These are phyloP conservation scores for Oreochromis niloticus DNA, from an alignment of 2,113 vertebrate genomes.

Conservation along the genomic window DNA sequence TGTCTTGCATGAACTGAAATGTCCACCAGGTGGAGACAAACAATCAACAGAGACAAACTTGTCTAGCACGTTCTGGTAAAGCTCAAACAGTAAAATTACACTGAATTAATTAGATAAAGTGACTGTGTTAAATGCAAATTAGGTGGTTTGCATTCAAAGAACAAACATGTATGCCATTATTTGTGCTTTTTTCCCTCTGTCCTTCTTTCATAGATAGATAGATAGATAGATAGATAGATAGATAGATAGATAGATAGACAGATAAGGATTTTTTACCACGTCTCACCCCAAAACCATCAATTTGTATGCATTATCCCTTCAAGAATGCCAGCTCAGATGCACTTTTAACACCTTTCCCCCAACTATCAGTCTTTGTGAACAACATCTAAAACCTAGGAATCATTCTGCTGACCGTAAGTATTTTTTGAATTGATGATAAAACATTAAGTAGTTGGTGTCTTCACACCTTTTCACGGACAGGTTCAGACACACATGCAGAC, in stretches of 20 bases:
- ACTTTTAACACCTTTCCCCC: not conserved
- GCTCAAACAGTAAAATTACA: not conserved
- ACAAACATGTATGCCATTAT: not conserved
- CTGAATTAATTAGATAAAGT: not conserved
- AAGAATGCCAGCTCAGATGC: not conserved
- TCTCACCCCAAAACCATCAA: not conserved
- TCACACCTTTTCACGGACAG: not conserved
- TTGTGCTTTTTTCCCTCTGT: not conserved
- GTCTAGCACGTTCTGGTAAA: not conserved
- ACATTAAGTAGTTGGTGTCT: not conserved
- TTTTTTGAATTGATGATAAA: not conserved
- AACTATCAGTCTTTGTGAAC: not conserved
- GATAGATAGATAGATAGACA: not conserved
- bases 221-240: not conserved
- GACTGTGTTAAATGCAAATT: not conserved
- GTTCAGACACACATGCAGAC: not conserved
- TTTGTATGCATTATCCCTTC: not conserved
- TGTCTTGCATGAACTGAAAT: not conserved
- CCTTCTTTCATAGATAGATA: not conserved
- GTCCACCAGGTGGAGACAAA: slow-evolving; percentile 43
- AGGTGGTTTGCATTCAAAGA: not conserved
- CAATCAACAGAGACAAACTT: not conserved
- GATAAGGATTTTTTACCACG: not conserved
- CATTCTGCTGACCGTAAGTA: not conserved
- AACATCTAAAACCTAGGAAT: not conserved